Percentiles rank a stretch among this genome's conserved stretches.
Evolutionary conservation across 2,888 invertebrate genomes (phyloP).

Genomic region (Dysmachus trigonus): DNA sequence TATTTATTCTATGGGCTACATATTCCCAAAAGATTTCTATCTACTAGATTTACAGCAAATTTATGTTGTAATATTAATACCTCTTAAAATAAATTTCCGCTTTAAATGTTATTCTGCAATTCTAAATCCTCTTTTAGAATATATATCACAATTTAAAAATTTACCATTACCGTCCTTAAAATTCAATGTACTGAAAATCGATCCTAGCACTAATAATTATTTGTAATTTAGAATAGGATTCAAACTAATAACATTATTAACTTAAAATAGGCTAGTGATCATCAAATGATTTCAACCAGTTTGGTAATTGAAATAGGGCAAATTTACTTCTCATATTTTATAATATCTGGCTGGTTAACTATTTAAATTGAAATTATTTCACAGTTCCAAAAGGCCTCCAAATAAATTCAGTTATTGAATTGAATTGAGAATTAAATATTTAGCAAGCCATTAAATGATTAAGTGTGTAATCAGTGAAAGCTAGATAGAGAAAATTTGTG

Average conservation of each 20-base stretch:
- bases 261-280: neutral
- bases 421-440: constrained; percentile 31
- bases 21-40: no score
- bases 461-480: neutral
- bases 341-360: neutral
- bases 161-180: neutral
- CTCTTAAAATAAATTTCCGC: neutral
- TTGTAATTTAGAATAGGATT: neutral
- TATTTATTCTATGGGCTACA: no score
- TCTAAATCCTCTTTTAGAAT: no score
- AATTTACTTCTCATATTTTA: neutral
- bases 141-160: neutral
- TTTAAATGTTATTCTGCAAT: neutral
- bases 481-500: neutral
- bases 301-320: neutral
- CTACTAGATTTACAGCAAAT: no score
- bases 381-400: neutral
- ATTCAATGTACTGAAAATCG: neutral
- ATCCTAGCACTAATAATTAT: neutral
- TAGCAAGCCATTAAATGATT: constrained; percentile 23
- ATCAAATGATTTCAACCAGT: neutral
- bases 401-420: neutral
- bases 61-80: no score
- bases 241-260: neutral
- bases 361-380: constrained; percentile 6